Percentiles rank a stretch among this genome's conserved stretches.
These are phyloP conservation scores for Belonocnema kinseyi DNA, from an alignment of 1,140 invertebrate genomes.

Conservation along the genomic window DNA sequence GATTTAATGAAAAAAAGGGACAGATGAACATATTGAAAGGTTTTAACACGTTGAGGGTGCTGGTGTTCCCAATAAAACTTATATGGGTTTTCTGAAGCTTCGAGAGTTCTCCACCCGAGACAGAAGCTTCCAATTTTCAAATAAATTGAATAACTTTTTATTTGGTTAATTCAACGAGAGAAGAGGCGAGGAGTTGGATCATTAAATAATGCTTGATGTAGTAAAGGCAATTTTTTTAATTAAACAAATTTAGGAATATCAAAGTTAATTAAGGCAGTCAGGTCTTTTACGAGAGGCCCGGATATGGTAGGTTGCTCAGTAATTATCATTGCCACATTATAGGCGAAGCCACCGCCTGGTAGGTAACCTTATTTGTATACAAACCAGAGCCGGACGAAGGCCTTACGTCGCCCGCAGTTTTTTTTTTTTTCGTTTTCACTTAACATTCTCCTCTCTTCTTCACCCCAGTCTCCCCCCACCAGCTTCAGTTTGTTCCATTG, in stretches of 20 bases:
- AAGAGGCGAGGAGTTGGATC: too few species aligned
- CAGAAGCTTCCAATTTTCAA: too few species aligned
- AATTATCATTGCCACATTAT: slow-evolving; percentile 32
- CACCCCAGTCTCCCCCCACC: background rate
- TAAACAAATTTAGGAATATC: slow-evolving; percentile 25
- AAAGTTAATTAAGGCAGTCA: slow-evolving; percentile 18
- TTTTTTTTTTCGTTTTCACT: background rate
- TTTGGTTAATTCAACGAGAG: too few species aligned
- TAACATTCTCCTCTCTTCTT: slow-evolving; percentile 24
- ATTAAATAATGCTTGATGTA: background rate
- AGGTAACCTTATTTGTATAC: slow-evolving; percentile 31
- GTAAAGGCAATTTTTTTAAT: slow-evolving; percentile 7
- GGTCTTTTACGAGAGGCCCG: slow-evolving; percentile 22
- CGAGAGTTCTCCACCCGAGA: too few species aligned
- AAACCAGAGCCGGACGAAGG: slow-evolving; percentile 26
- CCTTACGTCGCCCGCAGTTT: slow-evolving; percentile 16
- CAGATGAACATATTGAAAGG: too few species aligned
- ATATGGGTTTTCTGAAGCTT: too few species aligned
- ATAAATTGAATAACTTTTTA: too few species aligned
- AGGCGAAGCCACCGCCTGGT: slow-evolving; percentile 16
- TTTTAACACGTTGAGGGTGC: too few species aligned
- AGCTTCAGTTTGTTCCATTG: slow-evolving; percentile 17
- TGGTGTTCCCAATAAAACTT: too few species aligned
- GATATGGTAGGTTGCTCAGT: slow-evolving; percentile 30
- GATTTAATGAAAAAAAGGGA: too few species aligned